phyloP scores from a whole-genome alignment of 2,113 vertebrate genomes.

The Eclectus roratus region DNA sequence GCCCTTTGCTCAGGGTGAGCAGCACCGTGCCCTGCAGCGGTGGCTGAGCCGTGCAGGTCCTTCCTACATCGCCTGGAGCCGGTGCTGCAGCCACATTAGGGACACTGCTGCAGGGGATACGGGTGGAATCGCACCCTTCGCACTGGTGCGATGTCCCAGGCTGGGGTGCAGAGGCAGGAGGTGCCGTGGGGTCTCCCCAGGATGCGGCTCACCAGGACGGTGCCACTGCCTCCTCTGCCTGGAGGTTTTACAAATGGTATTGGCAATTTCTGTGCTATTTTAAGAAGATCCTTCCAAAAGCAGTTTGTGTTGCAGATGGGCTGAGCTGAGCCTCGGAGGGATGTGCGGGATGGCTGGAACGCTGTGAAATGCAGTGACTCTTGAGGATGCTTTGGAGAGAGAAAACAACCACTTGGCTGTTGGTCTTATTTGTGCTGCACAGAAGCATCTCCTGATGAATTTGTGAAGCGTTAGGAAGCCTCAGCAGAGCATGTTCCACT shows the following conservation, averaged over 20 bases:
- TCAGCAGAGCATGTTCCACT: background rate
- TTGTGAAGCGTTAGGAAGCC: background rate
- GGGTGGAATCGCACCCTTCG: background rate
- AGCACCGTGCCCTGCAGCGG: fast-evolving
- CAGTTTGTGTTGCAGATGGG: background rate
- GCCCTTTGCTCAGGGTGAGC: background rate
- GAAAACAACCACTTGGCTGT: conserved; percentile 8
- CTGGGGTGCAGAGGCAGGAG: background rate
- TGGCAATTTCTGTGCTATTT: background rate
- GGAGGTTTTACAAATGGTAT: background rate
- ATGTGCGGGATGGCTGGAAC: background rate
- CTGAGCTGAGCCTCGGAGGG: background rate
- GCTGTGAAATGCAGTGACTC: background rate
- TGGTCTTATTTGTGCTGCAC: background rate
- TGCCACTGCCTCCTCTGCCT: background rate
- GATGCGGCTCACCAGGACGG: fast-evolving
- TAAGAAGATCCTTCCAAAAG: background rate
- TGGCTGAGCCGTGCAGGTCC: background rate
- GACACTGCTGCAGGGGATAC: fast-evolving
- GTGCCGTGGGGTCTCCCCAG: background rate
- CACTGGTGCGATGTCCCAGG: background rate
- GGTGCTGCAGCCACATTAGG: fast-evolving
- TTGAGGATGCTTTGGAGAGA: background rate
- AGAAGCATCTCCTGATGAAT: background rate
- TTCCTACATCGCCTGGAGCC: fast-evolving